These are phyloP conservation scores for Anolis carolinensis DNA, from an alignment of 2,113 vertebrate species.

Conservation along the genomic window DNA sequence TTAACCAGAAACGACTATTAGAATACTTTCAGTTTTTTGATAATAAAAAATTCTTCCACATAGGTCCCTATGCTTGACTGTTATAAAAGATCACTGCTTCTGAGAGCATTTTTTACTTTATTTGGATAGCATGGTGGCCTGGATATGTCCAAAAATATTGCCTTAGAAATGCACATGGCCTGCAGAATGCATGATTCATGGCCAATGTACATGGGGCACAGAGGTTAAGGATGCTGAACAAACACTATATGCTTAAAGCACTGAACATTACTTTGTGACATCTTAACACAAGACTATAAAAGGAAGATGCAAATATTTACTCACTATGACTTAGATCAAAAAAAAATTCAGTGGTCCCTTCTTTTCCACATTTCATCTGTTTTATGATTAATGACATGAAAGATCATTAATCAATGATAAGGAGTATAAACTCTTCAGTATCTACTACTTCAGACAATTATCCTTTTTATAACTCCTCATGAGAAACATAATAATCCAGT, in stretches of 20 bases:
- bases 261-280: background rate
- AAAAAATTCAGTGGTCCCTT: background rate
- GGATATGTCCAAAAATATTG: too few species aligned
- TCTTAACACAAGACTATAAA: background rate
- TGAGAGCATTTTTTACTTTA: too few species aligned
- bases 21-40: too few species aligned
- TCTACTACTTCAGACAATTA: background rate
- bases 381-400: constrained; percentile 7
- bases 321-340: constrained; percentile 4
- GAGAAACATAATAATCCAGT: background rate
- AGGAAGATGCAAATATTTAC: background rate
- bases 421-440: background rate
- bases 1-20: too few species aligned
- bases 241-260: background rate
- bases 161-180: too few species aligned
- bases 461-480: background rate
- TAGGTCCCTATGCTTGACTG: too few species aligned
- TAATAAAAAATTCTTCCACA: too few species aligned
- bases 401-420: background rate
- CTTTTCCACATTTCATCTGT: constrained; percentile 16
- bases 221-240: background rate
- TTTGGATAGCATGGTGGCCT: too few species aligned
- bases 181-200: too few species aligned
- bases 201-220: background rate
- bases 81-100: too few species aligned